Evolutionary conservation across 2,113 vertebrate species (phyloP), one percentile per base, ranked within the genome.

Genomic region (Euleptes europaea): DNA sequence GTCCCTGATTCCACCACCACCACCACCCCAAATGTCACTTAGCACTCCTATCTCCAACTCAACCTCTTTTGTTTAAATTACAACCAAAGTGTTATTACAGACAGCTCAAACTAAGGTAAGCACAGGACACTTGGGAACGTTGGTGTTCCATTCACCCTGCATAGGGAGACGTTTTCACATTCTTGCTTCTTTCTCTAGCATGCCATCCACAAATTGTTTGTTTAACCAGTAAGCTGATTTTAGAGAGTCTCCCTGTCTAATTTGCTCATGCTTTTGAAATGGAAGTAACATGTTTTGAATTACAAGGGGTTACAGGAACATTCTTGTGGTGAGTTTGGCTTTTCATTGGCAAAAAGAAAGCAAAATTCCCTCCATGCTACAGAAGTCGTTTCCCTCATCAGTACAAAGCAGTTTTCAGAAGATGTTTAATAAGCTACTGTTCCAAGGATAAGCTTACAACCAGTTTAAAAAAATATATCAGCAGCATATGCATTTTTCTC

Each of bases 211-310:
- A 95, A 93, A 96, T 93, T 93, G 93, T 88, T 92, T 84, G 92
- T 95, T 94, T 95, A 88, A 95, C 90, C 89, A 86, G 91, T 88
- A 2, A 75, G 86, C 95, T 96, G 95, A 97, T 97, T 98, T 97
- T 95, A 94, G 95, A 95, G 94, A 93, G 85, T 86, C 92, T 95
- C 91, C 74, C 90, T 95, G 93, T 44, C 90, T 93, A 92, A 94
- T 92, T 91, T 94, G 95, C 91, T 92, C 93, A 92, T 95, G 95
- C 97, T 97, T 97, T 95, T 96, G 90, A 90, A 90, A 93, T 90
- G 93, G 93, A 96, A 96, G 96, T 94, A 97, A 97, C 97, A 95
- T 97, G 97, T 97, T 97, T 98, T 97, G 96, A 96, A 98, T 98
- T 97, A 97, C 86, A 94, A 93, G 92, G 93, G 96, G 95, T 97